These are phyloP conservation scores for Andrena minutula DNA, from an alignment of 2,888 invertebrate species.

Conservation along the genomic window DNA sequence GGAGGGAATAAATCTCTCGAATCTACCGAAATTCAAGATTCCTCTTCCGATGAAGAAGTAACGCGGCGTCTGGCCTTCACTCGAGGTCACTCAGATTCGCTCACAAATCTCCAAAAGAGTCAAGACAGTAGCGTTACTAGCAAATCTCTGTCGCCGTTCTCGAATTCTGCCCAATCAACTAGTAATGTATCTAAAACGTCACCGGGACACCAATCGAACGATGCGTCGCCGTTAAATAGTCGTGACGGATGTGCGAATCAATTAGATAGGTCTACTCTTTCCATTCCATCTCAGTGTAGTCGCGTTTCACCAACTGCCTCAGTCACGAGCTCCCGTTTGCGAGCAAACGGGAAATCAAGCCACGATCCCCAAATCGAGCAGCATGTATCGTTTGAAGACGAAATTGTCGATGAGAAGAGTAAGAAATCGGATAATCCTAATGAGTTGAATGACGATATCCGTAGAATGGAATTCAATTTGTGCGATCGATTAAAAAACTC, in stretches of 20 bases:
- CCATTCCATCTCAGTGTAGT: slow-evolving; percentile 65
- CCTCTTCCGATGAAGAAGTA: slow-evolving; percentile 78
- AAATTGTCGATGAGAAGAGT: slow-evolving; percentile 51
- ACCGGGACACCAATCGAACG: slow-evolving; percentile 43
- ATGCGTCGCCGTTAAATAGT: slow-evolving; percentile 36
- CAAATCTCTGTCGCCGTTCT: slow-evolving; percentile 34
- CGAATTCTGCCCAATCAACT: slow-evolving; percentile 32
- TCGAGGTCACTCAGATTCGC: slow-evolving; percentile 47
- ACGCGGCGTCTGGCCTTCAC: slow-evolving; percentile 64
- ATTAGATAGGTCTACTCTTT: slow-evolving; percentile 61
- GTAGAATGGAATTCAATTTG: slow-evolving; percentile 40
- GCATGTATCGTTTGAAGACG: slow-evolving; percentile 67
- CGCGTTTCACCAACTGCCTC: slow-evolving; percentile 63
- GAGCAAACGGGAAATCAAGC: slow-evolving; percentile 42
- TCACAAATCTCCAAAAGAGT: slow-evolving; percentile 51
- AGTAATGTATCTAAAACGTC: slow-evolving; percentile 44
- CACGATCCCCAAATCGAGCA: slow-evolving; percentile 52
- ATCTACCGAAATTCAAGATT: slow-evolving; percentile 74
- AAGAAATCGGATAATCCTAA: slow-evolving; percentile 53
- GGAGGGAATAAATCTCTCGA: slow-evolving; percentile 71
- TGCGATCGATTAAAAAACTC: slow-evolving; percentile 66
- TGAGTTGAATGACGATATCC: slow-evolving; percentile 36
- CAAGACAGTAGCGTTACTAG: slow-evolving; percentile 41
- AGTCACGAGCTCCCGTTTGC: slow-evolving; percentile 54
- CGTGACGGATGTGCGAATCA: slow-evolving; percentile 62